phyloP scores from a whole-genome alignment of 2,113 vertebrate species.

The Eublepharis macularius region DNA sequence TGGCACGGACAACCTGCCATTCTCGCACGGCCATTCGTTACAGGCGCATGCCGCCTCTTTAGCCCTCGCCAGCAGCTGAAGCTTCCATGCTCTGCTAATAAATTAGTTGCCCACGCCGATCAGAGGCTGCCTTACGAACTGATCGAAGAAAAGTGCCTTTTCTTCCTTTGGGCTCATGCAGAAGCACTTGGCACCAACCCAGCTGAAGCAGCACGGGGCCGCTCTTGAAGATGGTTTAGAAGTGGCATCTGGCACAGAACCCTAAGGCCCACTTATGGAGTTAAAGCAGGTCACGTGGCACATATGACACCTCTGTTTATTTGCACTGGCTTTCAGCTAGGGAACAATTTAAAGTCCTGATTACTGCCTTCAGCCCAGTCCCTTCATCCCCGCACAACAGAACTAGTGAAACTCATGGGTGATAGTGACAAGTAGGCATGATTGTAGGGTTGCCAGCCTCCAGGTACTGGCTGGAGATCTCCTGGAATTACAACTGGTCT shows the following conservation, averaged over 20 bases:
- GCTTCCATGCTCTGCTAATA: background rate
- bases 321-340: background rate
- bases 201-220: background rate
- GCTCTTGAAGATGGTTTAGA: background rate
- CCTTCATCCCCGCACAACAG: too few relatives aligned
- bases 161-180: background rate
- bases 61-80: background rate
- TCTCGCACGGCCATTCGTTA: background rate
- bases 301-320: background rate
- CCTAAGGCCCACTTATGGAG: too few relatives aligned
- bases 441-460: too few relatives aligned
- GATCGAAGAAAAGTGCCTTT: background rate
- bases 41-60: background rate
- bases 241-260: fast-evolving
- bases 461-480: too few relatives aligned
- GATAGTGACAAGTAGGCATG: too few relatives aligned
- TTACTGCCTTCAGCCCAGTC: background rate
- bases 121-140: background rate
- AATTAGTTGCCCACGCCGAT: conserved; percentile 30
- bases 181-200: fast-evolving
- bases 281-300: too few relatives aligned
- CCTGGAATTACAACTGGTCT: too few relatives aligned
- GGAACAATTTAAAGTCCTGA: background rate
- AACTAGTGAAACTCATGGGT: too few relatives aligned
- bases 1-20: conserved; percentile 7